Evolutionary conservation across 2,888 invertebrate genomes (phyloP), one percentile per base, ranked within the genome.

Genomic region (Agelastica alni): DNA sequence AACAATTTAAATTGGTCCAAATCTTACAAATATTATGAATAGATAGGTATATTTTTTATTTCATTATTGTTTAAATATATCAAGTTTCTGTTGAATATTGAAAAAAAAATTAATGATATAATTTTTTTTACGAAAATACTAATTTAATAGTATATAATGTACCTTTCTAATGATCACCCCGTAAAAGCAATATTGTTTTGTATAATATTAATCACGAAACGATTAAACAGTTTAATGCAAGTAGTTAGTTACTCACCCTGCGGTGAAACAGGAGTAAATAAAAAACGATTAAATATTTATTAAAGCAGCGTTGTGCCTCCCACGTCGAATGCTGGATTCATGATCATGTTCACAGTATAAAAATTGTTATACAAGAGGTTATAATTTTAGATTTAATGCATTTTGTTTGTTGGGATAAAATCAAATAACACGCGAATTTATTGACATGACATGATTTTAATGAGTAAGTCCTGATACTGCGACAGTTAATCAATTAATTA

Each of bases 201-300:
- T 34, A 9, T 9, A 16, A 14, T 34, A 12, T 34, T 34, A 34
- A 34, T 34, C 2, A 34, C 14, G 28, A 3, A 34, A 3, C 14
- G 13, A 34, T 16, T 14, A 16, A 28, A 28, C 28, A 2, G 7
- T 28, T 34, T 7, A 31, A 34, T 13, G 9, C 4, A 6, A 16
- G 16, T 16, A 7, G n/a, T n/a, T n/a, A n/a, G 4, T 34, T 14
- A 34, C 18, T 45, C 13, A 45, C 22, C 20, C 22, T 22, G 13
- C 20, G 20, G 34, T 12, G 16, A 22, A 12, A 12, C 32, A 45
- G 20, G 34, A 45, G 16, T 32, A 34, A 34, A 34, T 45, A 32
- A 45, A n/a, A 45, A 32, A 45, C 22, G 7, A 45, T 22, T 45
- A 12, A 34, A 45, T 45, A 45, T 45, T 45, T 45, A 45, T 45